These are phyloP conservation scores for Anthopleura xanthogrammica DNA, from an alignment of 92 coral and sea anemone genomes.

Conservation along the genomic window DNA sequence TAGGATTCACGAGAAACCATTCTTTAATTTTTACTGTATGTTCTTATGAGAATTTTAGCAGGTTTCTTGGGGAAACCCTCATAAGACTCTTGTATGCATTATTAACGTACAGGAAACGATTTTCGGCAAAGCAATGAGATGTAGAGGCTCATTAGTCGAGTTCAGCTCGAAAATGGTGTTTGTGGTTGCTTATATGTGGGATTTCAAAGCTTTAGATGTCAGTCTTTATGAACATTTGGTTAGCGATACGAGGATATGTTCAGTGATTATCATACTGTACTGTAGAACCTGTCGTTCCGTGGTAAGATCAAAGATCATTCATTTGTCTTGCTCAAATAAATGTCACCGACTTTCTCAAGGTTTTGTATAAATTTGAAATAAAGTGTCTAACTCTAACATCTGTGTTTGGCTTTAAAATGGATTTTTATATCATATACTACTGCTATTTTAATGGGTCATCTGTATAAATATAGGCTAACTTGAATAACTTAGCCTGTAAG, in stretches of 20 bases:
- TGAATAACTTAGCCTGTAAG: too few species aligned
- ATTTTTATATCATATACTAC: background rate
- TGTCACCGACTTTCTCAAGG: background rate
- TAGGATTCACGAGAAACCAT: background rate
- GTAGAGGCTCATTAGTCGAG: constrained; percentile 10
- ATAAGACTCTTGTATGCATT: constrained; percentile 5
- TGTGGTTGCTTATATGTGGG: constrained; percentile 14
- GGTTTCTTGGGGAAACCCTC: background rate
- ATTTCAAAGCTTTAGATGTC: constrained; percentile 13
- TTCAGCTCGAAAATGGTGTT: constrained; percentile 10
- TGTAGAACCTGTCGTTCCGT: background rate
- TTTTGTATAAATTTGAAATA: background rate
- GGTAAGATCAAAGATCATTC: constrained; percentile 5
- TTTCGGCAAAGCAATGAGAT: background rate
- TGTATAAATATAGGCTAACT: background rate
- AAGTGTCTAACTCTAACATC: background rate
- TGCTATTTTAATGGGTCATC: background rate
- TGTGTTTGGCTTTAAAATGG: background rate
- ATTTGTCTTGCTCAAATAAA: background rate
- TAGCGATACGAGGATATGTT: background rate
- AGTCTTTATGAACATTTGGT: background rate
- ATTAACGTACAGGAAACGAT: constrained; percentile 18
- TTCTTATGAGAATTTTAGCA: background rate
- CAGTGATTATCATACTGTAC: background rate
- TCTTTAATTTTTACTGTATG: background rate